Percentiles rank a stretch among this genome's conserved stretches.
phyloP scores from a whole-genome alignment of 1,140 invertebrate genomes.

The Spodoptera litura region DNA sequence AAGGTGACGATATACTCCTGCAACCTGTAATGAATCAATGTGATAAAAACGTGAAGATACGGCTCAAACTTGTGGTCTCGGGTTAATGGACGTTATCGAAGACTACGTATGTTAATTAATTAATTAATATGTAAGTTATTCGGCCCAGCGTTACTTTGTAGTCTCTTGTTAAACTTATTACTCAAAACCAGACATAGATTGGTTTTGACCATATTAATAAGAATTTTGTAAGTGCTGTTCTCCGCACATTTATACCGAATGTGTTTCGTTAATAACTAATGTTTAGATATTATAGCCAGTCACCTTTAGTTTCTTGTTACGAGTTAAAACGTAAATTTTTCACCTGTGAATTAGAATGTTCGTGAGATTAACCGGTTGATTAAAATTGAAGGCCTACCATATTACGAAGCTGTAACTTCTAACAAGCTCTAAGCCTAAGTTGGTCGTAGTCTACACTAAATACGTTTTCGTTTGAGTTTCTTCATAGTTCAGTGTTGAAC shows the following conservation, averaged over 20 bases:
- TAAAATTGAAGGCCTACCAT: conserved; percentile 29
- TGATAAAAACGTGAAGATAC: conserved; percentile 62
- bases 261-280: conserved; percentile 52
- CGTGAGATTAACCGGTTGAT: conserved; percentile 21
- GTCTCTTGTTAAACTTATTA: conserved; percentile 60
- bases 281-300: conserved; percentile 60
- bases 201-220: conserved; percentile 64
- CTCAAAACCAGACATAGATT: conserved; percentile 73
- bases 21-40: conserved; percentile 73
- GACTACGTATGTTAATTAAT: conserved; percentile 80
- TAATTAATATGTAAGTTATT: conserved; percentile 75
- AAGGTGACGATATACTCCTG: conserved; percentile 71
- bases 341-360: conserved; percentile 29
- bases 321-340: conserved; percentile 48
- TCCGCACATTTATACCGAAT: conserved; percentile 46
- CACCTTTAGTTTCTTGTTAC: conserved; percentile 64
- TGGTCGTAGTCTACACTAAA: conserved; percentile 22
- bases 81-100: conserved; percentile 81
- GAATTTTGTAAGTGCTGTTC: conserved; percentile 45
- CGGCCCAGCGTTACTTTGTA: conserved; percentile 69
- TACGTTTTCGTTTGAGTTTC: conserved; percentile 30
- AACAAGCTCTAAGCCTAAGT: conserved; percentile 41
- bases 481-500: conserved; percentile 8
- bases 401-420: conserved; percentile 43
- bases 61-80: conserved; percentile 81